phyloP scores from a whole-genome alignment of 2,797 vertebrate genomes.

The Gastrophryne carolinensis region DNA sequence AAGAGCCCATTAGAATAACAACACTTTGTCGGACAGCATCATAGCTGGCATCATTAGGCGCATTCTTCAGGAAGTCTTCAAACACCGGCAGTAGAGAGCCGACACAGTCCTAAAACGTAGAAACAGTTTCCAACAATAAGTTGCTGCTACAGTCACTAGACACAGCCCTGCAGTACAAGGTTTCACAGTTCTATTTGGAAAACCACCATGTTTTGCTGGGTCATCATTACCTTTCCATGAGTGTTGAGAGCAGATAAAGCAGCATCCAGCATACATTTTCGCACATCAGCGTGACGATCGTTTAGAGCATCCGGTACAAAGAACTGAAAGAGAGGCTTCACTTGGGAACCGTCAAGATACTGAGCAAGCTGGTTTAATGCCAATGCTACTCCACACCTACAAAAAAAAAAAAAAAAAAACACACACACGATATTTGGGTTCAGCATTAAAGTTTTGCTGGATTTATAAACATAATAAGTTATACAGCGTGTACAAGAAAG shows the following conservation, averaged over 20 bases:
- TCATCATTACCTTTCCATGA: conserved; percentile 86
- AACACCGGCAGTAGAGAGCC: conserved; percentile 93
- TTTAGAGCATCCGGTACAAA: conserved; percentile 96
- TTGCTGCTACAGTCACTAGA: too few relatives aligned
- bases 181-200: too few relatives aligned
- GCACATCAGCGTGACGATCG: conserved; percentile 88
- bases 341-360: conserved; percentile 86
- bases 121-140: conserved; percentile 26
- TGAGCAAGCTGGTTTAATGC: conserved; percentile 91
- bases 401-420: too few relatives aligned
- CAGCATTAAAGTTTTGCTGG: too few relatives aligned
- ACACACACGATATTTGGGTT: too few relatives aligned
- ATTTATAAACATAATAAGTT: too few relatives aligned
- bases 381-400: conserved; percentile 92
- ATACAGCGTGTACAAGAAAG: too few relatives aligned
- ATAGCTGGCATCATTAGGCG: conserved; percentile 93
- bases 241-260: conserved; percentile 91
- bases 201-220: too few relatives aligned
- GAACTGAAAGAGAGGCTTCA: conserved; percentile 95
- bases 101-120: conserved; percentile 84
- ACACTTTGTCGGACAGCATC: conserved; percentile 96
- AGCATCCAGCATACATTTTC: conserved; percentile 93
- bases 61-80: conserved; percentile 94
- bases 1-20: conserved; percentile 96
- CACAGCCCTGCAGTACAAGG: too few relatives aligned